Evolutionary conservation across 2,113 vertebrate species (phyloP), one percentile per base, ranked within the genome.

Genomic region (Gnathochromis pfefferi): DNA sequence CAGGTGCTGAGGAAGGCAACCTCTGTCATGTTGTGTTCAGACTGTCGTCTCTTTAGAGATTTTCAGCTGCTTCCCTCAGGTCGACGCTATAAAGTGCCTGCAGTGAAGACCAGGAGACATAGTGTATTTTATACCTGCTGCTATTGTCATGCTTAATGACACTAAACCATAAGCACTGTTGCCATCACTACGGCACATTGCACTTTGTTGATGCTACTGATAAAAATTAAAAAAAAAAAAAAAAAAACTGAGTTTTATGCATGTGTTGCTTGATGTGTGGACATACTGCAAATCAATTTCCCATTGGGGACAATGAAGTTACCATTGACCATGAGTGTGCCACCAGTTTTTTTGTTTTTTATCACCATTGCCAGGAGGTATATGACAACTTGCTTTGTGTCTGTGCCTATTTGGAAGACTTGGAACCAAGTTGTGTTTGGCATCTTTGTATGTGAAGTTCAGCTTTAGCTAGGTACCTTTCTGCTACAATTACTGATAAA

Each of bases 21-120:
- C 17, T 63, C 31, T 19, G 31, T 63, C 58, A 19, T 63, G 31
- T 0, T 63, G 17, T n/a, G 58, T 35, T 63, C 31, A 63, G 31
- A 63, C 9, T 35, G 31, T 63, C 9, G 9, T 63, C 58, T 12
- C 17, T 63, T 63, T 63, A 35, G 9, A 63, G 31, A 5, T 35
- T 63, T 63, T 63, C 17, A 63, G 58, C 58, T 63, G 58, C 58
- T 63, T 63, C 17, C 1, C 58, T 60, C 28, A 19, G 28, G 28
- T 2, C 0, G 2, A 0, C 8, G 2, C 14, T 60, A 60, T 31
- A 31, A 31, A 33, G 57, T 17, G 8, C 8, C 0, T 33, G 58
- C 28, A 63, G 5, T 33, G 16, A 33, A 63, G 28, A 19, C 57
- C 55, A 9, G 21, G 21, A 26, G 54, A 55, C 21, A 58, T 17